These are phyloP conservation scores for Pangasius mekongensis DNA, from an alignment of 2,797 vertebrate species.

Conservation along the genomic window DNA sequence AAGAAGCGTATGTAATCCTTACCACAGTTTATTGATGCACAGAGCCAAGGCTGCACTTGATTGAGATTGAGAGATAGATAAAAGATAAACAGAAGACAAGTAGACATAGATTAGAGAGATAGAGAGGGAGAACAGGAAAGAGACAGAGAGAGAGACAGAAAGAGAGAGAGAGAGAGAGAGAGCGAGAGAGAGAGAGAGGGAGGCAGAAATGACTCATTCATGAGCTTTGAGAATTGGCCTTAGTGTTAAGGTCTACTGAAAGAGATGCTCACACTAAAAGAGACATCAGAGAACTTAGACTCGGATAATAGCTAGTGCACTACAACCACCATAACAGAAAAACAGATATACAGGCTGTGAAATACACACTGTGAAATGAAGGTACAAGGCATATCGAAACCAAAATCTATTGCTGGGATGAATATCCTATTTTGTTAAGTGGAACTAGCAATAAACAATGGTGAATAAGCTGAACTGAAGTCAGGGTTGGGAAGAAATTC, in stretches of 20 bases:
- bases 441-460: background rate
- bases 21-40: conserved; percentile 39
- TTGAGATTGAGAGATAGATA: background rate
- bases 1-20: background rate
- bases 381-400: background rate
- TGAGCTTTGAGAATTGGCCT: conserved; percentile 1
- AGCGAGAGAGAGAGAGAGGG: background rate
- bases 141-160: background rate
- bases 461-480: background rate
- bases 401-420: background rate
- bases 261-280: background rate
- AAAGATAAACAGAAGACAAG: background rate
- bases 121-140: background rate
- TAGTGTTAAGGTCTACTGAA: background rate
- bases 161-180: background rate
- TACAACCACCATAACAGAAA: background rate
- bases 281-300: background rate
- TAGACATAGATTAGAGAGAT: background rate
- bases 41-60: background rate
- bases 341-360: background rate
- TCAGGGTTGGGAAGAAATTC: background rate
- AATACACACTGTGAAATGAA: background rate
- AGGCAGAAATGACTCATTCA: background rate
- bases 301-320: background rate
- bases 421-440: background rate